These are phyloP conservation scores for Drosophila limbata DNA, from an alignment of 2,888 invertebrate species.

Conservation along the genomic window DNA sequence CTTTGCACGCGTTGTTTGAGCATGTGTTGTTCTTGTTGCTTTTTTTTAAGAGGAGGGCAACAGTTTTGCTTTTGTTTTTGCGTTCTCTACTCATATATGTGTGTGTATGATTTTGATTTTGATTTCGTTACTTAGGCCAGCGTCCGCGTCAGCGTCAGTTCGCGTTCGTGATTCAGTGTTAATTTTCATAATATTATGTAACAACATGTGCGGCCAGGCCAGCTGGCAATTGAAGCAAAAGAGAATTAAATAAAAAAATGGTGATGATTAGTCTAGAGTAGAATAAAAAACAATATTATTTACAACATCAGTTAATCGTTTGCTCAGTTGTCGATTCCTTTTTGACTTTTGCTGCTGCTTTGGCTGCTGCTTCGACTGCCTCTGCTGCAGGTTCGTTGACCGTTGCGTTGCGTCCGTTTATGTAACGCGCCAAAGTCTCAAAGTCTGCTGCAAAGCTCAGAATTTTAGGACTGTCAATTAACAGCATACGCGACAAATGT, in stretches of 20 bases:
- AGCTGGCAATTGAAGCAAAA: constrained; percentile 26
- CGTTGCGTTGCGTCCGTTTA: constrained; percentile 39
- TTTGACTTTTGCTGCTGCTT: background rate
- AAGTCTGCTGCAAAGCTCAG: constrained; percentile 60
- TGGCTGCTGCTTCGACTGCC: constrained; percentile 2
- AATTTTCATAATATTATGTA: constrained; percentile 82
- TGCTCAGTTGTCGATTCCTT: background rate
- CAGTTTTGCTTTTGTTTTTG: constrained; percentile 40
- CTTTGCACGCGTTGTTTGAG: constrained; percentile 20
- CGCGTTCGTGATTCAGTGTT: constrained; percentile 76
- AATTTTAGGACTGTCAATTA: constrained; percentile 62
- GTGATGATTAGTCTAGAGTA: background rate
- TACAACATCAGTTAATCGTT: background rate
- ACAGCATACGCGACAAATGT: constrained; percentile 61
- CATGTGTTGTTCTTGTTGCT: constrained; percentile 28
- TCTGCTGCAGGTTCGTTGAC: constrained; percentile 55
- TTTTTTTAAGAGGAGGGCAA: constrained; percentile 7
- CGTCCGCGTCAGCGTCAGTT: constrained; percentile 35
- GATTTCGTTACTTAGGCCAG: constrained; percentile 74
- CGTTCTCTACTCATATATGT: constrained; percentile 14
- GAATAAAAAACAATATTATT: background rate
- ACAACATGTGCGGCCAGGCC: constrained; percentile 67
- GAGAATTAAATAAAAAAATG: background rate
- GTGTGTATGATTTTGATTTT: constrained; percentile 65
- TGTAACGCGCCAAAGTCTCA: constrained; percentile 60